These are phyloP conservation scores for Leptinotarsa haldemani DNA, from an alignment of 2,888 invertebrate genomes.

Conservation along the genomic window DNA sequence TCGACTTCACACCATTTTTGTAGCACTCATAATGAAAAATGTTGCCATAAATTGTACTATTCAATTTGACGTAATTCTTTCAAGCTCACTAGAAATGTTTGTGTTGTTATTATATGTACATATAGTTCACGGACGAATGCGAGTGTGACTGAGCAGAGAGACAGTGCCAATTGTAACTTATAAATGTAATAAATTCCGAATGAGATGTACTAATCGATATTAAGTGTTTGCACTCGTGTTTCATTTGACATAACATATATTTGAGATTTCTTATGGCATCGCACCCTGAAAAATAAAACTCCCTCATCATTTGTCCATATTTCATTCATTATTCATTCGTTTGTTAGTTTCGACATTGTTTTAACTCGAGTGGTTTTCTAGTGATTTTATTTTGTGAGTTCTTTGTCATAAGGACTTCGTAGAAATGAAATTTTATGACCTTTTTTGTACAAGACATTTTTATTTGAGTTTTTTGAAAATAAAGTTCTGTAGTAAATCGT, in stretches of 20 bases:
- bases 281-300: slow-evolving; percentile 58
- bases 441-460: slow-evolving; percentile 58
- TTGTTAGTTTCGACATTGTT: slow-evolving; percentile 46
- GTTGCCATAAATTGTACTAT: slow-evolving; percentile 57
- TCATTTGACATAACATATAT: slow-evolving; percentile 61
- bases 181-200: slow-evolving; percentile 65
- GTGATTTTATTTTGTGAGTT: slow-evolving; percentile 59
- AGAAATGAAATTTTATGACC: slow-evolving; percentile 55
- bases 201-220: slow-evolving; percentile 68
- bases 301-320: slow-evolving; percentile 58
- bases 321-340: slow-evolving; percentile 53
- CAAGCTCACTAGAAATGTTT: slow-evolving; percentile 53
- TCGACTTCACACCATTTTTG: slow-evolving; percentile 60
- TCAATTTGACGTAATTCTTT: slow-evolving; percentile 43
- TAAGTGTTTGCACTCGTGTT: slow-evolving; percentile 66
- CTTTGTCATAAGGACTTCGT: slow-evolving; percentile 57
- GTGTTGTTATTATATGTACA: slow-evolving; percentile 63
- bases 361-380: slow-evolving; percentile 63
- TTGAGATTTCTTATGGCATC: slow-evolving; percentile 61
- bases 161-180: slow-evolving; percentile 67
- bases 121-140: slow-evolving; percentile 51
- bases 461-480: slow-evolving; percentile 59
- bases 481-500: slow-evolving; percentile 57
- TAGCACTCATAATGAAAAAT: slow-evolving; percentile 58
- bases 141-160: slow-evolving; percentile 54